Percentiles rank a stretch among this genome's conserved stretches.
Evolutionary conservation across 2,113 vertebrate species (phyloP).

Genomic region (Petaurus breviceps): DNA sequence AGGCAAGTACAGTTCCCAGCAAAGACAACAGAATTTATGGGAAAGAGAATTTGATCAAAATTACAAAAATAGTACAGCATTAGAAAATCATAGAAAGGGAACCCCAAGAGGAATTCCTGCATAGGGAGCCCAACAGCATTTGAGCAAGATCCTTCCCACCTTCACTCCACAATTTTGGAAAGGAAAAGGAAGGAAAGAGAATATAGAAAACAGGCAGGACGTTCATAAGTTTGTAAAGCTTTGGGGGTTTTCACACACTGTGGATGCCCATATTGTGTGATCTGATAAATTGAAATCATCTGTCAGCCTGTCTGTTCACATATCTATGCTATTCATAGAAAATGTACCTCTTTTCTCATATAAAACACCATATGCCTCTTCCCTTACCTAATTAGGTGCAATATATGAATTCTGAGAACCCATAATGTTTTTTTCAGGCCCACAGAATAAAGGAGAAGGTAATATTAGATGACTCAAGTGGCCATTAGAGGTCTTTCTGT

Average conservation of each 20-base stretch:
- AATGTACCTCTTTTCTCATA: conserved; percentile 50
- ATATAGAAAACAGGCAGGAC: conserved; percentile 31
- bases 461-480: background rate
- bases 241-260: conserved; percentile 69
- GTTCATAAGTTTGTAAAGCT: conserved; percentile 53
- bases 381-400: conserved; percentile 62
- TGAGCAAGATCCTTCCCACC: background rate
- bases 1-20: background rate
- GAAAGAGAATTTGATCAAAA: background rate
- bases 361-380: conserved; percentile 70
- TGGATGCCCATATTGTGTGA: conserved; percentile 71
- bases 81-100: background rate
- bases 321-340: conserved; percentile 69
- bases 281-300: conserved; percentile 66
- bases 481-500: background rate
- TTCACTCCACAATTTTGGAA: conserved; percentile 14
- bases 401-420: background rate
- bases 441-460: background rate
- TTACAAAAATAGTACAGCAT: background rate
- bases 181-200: conserved; percentile 17
- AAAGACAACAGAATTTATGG: background rate
- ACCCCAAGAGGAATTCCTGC: background rate
- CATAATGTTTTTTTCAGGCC: background rate
- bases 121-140: background rate
- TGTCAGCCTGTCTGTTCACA: conserved; percentile 76